Percentiles rank a stretch among this genome's conserved stretches.
phyloP scores from a whole-genome alignment of 2,888 invertebrate genomes.

The Sepiola atlantica region DNA sequence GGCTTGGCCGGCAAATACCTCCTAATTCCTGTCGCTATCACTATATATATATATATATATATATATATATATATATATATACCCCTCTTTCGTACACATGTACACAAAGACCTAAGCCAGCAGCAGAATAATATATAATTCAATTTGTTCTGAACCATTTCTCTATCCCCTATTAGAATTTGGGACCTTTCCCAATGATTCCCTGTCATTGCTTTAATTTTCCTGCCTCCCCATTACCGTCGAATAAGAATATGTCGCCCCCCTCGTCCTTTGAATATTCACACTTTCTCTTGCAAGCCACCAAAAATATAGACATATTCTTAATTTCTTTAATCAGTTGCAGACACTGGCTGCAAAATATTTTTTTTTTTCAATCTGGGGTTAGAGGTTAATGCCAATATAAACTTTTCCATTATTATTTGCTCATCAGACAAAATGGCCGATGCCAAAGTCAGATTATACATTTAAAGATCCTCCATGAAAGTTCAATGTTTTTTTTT shows the following conservation, averaged over 20 bases:
- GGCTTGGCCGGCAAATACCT: no score
- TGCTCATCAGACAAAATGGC: no score
- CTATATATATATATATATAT: no score
- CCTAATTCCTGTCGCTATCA: neutral
- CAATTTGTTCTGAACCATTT: neutral
- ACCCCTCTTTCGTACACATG: neutral
- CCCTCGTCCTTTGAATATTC: neutral
- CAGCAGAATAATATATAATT: neutral
- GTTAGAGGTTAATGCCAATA: no score
- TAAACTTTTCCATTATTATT: no score
- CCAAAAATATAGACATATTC: neutral
- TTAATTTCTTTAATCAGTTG: no score
- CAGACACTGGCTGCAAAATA: no score
- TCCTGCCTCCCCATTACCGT: neutral
- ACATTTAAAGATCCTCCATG: no score
- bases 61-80: neutral
- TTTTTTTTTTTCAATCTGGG: no score
- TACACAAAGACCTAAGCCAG: neutral
- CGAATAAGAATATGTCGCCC: neutral
- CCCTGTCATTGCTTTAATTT: neutral
- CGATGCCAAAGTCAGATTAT: no score
- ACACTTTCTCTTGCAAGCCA: neutral
- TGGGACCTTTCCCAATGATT: neutral
- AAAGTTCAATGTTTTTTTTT: no score
- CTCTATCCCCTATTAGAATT: neutral